A percentile compares a stretch with the other conserved stretches of the same genome.
phyloP scores from a whole-genome alignment of 2,797 vertebrate species.

The Sparidentex hasta region DNA sequence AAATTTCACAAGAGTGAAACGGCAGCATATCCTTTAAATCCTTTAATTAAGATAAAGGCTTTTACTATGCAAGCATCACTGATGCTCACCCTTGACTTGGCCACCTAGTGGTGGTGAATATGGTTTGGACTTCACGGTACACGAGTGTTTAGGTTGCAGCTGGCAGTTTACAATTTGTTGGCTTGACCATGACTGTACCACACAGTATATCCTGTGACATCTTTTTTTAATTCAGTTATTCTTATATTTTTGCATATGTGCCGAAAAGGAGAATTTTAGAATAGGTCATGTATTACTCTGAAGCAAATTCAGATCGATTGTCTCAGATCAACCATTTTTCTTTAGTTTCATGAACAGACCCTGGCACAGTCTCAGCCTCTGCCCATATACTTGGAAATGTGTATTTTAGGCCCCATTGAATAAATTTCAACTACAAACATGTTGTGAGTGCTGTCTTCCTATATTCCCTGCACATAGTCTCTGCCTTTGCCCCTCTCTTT shows the following conservation, averaged over 20 bases:
- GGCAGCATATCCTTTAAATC: constrained; percentile 48
- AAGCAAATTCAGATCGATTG: constrained; percentile 47
- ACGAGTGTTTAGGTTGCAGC: constrained; percentile 14
- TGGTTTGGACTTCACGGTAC: constrained; percentile 13
- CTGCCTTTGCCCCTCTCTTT: neutral
- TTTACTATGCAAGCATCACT: constrained; percentile 18
- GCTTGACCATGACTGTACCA: neutral
- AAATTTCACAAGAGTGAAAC: constrained; percentile 29
- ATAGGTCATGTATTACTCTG: constrained; percentile 27
- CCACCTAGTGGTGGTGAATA: constrained; percentile 75
- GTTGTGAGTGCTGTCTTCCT: neutral
- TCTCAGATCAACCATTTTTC: constrained; percentile 32
- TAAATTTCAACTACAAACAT: constrained; percentile 8
- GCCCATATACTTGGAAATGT: constrained; percentile 15
- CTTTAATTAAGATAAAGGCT: constrained; percentile 42
- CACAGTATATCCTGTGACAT: neutral
- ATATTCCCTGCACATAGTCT: constrained; percentile 7
- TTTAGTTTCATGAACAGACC: constrained; percentile 35
- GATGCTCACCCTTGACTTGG: constrained; percentile 49
- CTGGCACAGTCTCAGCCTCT: neutral
- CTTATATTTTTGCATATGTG: constrained; percentile 8
- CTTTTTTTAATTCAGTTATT: constrained; percentile 13
- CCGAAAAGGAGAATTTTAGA: constrained; percentile 37
- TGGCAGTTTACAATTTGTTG: constrained; percentile 9
- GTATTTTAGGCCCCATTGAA: constrained; percentile 15